phyloP scores from a whole-genome alignment of 2,888 invertebrate species.

The Plagiodera versicolora region DNA sequence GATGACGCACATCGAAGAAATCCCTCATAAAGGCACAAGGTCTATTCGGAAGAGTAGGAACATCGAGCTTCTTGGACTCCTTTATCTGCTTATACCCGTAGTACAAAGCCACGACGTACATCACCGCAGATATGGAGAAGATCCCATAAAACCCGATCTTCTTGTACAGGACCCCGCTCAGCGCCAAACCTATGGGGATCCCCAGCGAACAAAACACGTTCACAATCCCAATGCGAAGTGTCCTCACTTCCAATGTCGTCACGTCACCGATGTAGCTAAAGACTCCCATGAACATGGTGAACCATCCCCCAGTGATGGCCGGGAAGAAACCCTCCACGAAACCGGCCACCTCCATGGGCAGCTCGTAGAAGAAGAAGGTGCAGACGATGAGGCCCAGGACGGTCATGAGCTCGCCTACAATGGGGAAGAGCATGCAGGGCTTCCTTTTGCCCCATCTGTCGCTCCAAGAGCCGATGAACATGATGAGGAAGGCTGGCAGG shows the following conservation, averaged over 20 bases:
- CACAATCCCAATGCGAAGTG: slow-evolving; percentile 82
- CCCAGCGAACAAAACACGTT: slow-evolving; percentile 88
- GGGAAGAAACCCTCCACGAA: slow-evolving; percentile 81
- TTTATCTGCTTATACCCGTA: slow-evolving; percentile 74
- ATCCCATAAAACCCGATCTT: slow-evolving; percentile 82
- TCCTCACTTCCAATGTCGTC: slow-evolving; percentile 80
- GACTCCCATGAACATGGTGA: slow-evolving; percentile 88
- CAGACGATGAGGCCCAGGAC: slow-evolving; percentile 77
- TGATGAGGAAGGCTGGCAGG: slow-evolving; percentile 76
- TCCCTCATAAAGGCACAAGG: slow-evolving; percentile 63
- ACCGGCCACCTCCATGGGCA: slow-evolving; percentile 80
- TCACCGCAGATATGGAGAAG: slow-evolving; percentile 73
- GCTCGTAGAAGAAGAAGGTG: slow-evolving; percentile 76
- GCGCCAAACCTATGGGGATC: slow-evolving; percentile 85
- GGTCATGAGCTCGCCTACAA: slow-evolving; percentile 78
- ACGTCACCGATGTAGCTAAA: slow-evolving; percentile 89
- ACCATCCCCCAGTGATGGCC: slow-evolving; percentile 82
- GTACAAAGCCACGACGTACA: slow-evolving; percentile 74
- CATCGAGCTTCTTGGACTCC: slow-evolving; percentile 63
- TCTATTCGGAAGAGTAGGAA: slow-evolving; percentile 56
- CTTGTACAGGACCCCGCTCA: slow-evolving; percentile 78
- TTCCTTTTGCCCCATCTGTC: slow-evolving; percentile 70
- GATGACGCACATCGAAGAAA: slow-evolving; percentile 77
- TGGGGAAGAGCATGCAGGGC: slow-evolving; percentile 82
- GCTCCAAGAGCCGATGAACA: slow-evolving; percentile 81